Evolutionary conservation across 2,888 invertebrate genomes (phyloP), one percentile per base, ranked within the genome.

Genomic region (Gandaritis pyraliata): DNA sequence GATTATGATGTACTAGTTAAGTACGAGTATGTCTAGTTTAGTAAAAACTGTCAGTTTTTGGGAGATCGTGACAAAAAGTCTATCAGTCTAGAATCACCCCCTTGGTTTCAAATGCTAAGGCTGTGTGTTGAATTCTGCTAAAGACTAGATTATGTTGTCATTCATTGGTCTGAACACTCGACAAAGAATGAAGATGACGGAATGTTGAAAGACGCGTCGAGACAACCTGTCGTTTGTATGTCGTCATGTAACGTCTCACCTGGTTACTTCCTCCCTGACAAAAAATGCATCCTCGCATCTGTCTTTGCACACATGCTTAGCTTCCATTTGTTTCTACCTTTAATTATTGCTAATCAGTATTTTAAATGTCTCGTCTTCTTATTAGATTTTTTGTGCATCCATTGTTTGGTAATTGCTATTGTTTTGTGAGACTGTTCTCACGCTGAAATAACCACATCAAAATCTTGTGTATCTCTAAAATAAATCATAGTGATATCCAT

Each of bases 191-290:
- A n/a, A 13, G 33, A 30, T 15, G 77, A 73, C n/a, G 18, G 82
- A 83, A 83, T 81, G 82, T 77, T 74, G 78, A 70, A 67, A 72
- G 72, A 73, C 70, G 43, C 52, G 65, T 46, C 66, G 69, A 68
- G 64, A 60, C 72, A 66, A 74, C 69, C 70, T 69, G 70, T 68
- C 59, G 65, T 69, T 73, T 73, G 71, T 77, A 72, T 73, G 72
- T 77, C 76, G 74, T 76, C 73, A 73, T 73, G 80, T 80, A 81
- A 73, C 71, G 72, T 68, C 72, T 74, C 77, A 77, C 74, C 79
- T 77, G 78, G 72, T 72, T 68, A 70, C 73, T 76, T 77, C 73
- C 75, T 70, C 72, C 72, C 72, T 59, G 59, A 65, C 66, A 69
- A 74, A 71, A 78, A 77, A 72, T 62, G 13, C 48, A 56, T 50